A percentile compares a stretch with the other conserved stretches of the same genome.
Evolutionary conservation across 2,888 invertebrate species (phyloP).

Genomic region (Eucera pruinosa): DNA sequence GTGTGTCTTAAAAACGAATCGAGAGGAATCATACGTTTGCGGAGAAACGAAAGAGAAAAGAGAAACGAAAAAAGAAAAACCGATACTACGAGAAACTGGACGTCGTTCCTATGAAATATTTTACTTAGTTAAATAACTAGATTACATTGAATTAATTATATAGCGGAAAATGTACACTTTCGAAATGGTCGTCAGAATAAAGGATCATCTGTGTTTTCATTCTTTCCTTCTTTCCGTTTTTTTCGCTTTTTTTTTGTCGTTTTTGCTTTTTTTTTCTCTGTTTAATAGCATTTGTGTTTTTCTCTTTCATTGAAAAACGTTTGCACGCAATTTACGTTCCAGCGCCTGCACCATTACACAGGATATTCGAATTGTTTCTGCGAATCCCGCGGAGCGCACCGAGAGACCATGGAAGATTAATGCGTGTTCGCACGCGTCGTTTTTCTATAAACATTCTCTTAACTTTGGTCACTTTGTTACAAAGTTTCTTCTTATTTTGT

Average conservation of each 20-base stretch:
- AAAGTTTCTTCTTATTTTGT: conserved; percentile 60
- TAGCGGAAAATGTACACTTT: conserved; percentile 73
- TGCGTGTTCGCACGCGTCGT: conserved; percentile 60
- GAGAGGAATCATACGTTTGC: not conserved
- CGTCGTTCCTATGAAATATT: conserved; percentile 77
- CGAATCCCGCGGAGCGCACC: conserved; percentile 47
- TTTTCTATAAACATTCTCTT: conserved; percentile 38
- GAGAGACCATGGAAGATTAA: conserved; percentile 61
- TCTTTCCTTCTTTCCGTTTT: too few species aligned
- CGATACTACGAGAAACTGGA: conserved; percentile 45
- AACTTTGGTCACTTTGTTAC: conserved; percentile 78
- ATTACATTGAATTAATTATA: conserved; percentile 76
- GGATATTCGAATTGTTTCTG: conserved; percentile 38
- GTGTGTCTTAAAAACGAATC: too few species aligned
- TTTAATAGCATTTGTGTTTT: conserved; percentile 5
- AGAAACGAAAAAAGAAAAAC: conserved; percentile 28
- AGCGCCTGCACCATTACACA: conserved; percentile 54
- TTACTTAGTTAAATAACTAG: conserved; percentile 77
- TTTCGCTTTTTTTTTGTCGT: too few species aligned
- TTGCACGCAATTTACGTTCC: conserved; percentile 52
- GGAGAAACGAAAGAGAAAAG: conserved; percentile 4
- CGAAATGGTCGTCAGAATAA: conserved; percentile 70
- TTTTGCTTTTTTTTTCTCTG: not conserved
- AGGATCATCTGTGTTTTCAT: conserved; percentile 46
- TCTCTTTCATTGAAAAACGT: conserved; percentile 44